Evolutionary conservation across 37 sponge, comb jelly and placozoan species (phyloP).

Genomic region (Halisarca cf. caerulea): DNA sequence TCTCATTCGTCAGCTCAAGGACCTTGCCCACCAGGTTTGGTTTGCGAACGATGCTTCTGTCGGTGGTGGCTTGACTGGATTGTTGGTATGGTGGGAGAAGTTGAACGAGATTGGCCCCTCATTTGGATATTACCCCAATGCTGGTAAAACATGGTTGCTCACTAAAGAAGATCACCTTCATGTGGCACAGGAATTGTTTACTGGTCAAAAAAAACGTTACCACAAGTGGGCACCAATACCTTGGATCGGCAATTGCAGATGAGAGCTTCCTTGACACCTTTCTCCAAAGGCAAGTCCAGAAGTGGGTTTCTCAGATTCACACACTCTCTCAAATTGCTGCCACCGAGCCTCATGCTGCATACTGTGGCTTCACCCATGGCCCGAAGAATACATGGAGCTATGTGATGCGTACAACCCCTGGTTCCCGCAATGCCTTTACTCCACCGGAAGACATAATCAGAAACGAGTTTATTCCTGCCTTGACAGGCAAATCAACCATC

Average conservation of each 20-base stretch:
- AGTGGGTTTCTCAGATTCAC: background rate
- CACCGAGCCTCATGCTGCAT: background rate
- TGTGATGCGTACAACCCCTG: background rate
- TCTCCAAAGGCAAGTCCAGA: background rate
- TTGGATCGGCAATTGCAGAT: constrained; percentile 11
- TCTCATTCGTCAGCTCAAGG: background rate
- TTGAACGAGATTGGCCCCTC: constrained; percentile 13
- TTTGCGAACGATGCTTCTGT: constrained; percentile 27
- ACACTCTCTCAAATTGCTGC: constrained; percentile 1
- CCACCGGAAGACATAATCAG: background rate
- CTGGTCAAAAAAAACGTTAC: background rate
- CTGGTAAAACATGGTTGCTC: constrained; percentile 8
- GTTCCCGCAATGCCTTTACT: background rate
- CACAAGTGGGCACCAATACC: background rate
- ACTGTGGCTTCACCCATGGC: background rate
- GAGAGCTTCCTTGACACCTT: background rate
- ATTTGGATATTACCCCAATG: constrained; percentile 33
- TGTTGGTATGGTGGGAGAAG: constrained; percentile 17
- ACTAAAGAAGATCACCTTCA: background rate
- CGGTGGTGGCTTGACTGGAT: background rate
- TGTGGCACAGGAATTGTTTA: constrained; percentile 7
- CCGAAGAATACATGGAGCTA: constrained; percentile 3
- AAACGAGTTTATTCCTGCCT: constrained; percentile 10
- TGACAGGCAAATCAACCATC: background rate
- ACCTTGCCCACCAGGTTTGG: background rate